Conservation (phyloP, 1,140 invertebrate genomes). For the Drosophila sproati region DNA sequence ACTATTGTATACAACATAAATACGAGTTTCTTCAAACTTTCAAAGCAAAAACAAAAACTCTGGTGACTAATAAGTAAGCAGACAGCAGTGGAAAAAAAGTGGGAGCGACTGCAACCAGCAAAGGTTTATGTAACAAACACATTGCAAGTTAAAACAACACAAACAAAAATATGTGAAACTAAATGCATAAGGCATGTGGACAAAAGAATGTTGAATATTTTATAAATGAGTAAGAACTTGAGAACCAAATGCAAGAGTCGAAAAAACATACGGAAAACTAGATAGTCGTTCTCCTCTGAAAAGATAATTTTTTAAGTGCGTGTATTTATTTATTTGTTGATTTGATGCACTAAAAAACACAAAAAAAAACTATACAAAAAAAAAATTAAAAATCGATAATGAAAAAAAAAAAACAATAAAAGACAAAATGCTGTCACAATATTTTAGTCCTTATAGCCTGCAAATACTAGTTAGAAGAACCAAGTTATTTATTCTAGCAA, state of each 20-base stretch:
- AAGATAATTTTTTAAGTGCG: constrained; percentile 73
- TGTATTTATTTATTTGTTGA: constrained; percentile 82
- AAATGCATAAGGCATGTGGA: constrained; percentile 37
- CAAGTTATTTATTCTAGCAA: constrained; percentile 72
- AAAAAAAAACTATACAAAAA: constrained; percentile 33
- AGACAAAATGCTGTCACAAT: constrained; percentile 58
- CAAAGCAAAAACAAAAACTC: constrained; percentile 30
- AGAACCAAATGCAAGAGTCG: neutral
- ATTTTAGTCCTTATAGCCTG: constrained; percentile 44
- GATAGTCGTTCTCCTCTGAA: constrained; percentile 33
- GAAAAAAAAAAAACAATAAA: constrained; percentile 21
- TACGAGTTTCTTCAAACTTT: constrained; percentile 69
- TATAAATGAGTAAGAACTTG: constrained; percentile 9
- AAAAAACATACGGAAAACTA: neutral
- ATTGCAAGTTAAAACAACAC: neutral
- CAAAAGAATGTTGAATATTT: constrained; percentile 29
- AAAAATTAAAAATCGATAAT: constrained; percentile 38
- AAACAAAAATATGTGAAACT: constrained; percentile 15
- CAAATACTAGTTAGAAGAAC: constrained; percentile 56
- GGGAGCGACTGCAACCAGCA: constrained; percentile 5
- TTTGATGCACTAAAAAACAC: constrained; percentile 72
- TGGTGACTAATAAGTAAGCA: constrained; percentile 53
- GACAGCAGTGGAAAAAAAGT: constrained; percentile 15
- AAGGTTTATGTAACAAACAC: neutral
- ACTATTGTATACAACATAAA: constrained; percentile 70